These are phyloP conservation scores for Pseudotriccus pelzelni DNA, from an alignment of 2,797 vertebrate genomes.

Conservation along the genomic window DNA sequence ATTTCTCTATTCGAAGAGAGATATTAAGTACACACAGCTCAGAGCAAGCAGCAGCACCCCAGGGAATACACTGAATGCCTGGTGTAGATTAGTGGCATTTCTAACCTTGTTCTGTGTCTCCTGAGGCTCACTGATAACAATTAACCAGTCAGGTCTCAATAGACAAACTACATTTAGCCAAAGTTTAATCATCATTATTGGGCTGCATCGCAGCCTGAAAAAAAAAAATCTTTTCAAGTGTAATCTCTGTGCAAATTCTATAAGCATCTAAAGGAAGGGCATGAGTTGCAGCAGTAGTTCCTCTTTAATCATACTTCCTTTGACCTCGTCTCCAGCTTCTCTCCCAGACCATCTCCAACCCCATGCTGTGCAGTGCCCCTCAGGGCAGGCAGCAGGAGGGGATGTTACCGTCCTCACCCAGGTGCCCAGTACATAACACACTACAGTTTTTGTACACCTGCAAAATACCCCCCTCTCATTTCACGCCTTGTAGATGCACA, in stretches of 20 bases:
- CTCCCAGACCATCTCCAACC: neutral
- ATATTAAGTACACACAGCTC: neutral
- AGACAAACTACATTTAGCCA: neutral
- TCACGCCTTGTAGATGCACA: neutral
- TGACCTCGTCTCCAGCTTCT: neutral
- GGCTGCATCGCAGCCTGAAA: neutral
- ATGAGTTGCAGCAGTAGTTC: neutral
- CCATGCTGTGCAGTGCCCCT: neutral
- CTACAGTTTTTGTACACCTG: neutral
- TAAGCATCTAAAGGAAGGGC: neutral
- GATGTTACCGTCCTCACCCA: neutral
- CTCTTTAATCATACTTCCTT: neutral
- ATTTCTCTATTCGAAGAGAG: neutral
- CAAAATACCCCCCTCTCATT: neutral
- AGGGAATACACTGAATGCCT: neutral
- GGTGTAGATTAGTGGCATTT: neutral
- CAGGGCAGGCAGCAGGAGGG: neutral
- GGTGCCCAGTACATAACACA: neutral
- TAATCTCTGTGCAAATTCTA: neutral
- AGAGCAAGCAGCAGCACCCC: neutral
- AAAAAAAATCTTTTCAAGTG: neutral
- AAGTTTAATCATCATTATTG: neutral
- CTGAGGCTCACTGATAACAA: neutral
- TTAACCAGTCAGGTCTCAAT: slow-evolving; percentile 12
- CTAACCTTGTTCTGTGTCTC: slow-evolving; percentile 18